Conservation (phyloP, 2,888 invertebrate genomes). For the Monopis laevigella region DNA sequence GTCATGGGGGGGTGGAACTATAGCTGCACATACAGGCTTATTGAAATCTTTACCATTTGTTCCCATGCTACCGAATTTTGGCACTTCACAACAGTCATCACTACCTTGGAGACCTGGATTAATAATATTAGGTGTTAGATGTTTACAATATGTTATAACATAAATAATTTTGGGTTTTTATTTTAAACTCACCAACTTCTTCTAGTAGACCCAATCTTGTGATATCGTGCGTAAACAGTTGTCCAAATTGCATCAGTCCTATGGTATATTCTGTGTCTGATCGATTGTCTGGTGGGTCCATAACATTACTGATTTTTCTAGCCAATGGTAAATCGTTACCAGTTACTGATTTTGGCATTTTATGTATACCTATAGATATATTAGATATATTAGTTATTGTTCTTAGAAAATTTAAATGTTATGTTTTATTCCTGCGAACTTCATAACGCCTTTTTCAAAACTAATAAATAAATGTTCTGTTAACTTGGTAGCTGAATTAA, state of each 20-base stretch:
- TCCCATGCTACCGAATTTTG: not conserved
- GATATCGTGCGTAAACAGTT: not conserved
- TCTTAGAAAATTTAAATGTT: no score
- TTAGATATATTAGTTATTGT: no score
- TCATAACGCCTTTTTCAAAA: no score
- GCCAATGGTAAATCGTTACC: not conserved
- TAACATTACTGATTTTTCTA: not conserved
- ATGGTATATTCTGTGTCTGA: not conserved
- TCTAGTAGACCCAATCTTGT: not conserved
- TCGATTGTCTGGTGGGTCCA: not conserved
- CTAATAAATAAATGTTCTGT: no score
- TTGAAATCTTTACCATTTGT: conserved; percentile 1
- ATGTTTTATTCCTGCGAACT: no score
- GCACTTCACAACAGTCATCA: not conserved
- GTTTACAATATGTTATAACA: no score
- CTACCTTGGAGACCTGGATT: no score
- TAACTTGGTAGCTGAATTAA: no score
- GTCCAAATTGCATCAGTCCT: not conserved
- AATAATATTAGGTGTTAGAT: no score
- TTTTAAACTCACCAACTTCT: not conserved
- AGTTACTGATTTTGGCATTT: not conserved
- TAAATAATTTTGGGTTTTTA: no score
- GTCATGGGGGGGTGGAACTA: not conserved
- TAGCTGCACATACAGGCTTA: not conserved
- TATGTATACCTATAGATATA: no score